Percentiles rank a stretch among this genome's conserved stretches.
phyloP scores from a whole-genome alignment of 2,797 vertebrate species.

The Kryptopterus vitreolus region DNA sequence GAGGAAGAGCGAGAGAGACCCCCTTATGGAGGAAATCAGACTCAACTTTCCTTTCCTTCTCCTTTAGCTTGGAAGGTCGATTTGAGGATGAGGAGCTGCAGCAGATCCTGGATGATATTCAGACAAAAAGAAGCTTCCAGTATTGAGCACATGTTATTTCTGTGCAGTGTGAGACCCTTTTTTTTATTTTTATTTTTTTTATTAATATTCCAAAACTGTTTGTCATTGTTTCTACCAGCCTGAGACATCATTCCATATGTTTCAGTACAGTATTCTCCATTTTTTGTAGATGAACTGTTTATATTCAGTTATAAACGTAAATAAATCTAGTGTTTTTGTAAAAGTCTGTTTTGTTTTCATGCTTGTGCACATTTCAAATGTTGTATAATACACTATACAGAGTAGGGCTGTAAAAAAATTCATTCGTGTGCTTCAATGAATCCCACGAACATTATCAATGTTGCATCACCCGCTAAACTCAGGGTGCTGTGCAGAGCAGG shows the following conservation, averaged over 20 bases:
- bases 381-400: too few species aligned
- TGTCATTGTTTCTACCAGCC: neutral
- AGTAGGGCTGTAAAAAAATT: too few species aligned
- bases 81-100: constrained; percentile 97
- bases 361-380: neutral
- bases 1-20: too few species aligned
- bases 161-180: neutral
- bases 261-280: neutral
- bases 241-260: neutral
- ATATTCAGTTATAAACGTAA: neutral
- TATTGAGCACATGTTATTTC: constrained; percentile 71
- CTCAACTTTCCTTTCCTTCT: neutral
- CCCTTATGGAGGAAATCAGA: neutral
- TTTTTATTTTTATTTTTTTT: neutral
- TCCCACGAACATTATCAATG: too few species aligned
- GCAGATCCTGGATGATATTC: constrained; percentile 96
- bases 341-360: neutral
- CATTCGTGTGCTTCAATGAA: too few species aligned
- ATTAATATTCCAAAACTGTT: too few species aligned
- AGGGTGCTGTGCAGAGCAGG: too few species aligned
- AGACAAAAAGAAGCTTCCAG: constrained; percentile 97
- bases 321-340: constrained; percentile 19
- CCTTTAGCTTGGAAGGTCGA: constrained; percentile 85
- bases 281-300: neutral
- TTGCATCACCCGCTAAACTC: too few species aligned